Percentiles rank a stretch among this genome's conserved stretches.
These are phyloP conservation scores for Apostichopus parvimensis DNA, from an alignment of 35 echinoderm and acorn worm genomes.

Conservation along the genomic window DNA sequence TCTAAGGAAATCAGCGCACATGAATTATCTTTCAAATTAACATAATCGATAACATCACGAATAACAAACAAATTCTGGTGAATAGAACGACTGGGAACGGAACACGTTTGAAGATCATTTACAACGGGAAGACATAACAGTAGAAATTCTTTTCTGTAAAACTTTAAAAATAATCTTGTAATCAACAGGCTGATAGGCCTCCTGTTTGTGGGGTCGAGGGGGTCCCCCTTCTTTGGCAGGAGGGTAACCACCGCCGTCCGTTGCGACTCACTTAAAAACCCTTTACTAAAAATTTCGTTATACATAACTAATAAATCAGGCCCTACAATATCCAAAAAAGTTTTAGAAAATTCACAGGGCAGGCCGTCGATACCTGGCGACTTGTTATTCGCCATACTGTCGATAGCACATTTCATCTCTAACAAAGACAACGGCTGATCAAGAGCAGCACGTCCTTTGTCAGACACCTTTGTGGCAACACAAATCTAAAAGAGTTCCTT, in stretches of 20 bases:
- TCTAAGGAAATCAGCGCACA: slow-evolving; percentile 50
- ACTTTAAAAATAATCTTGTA: slow-evolving; percentile 39
- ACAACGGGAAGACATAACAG: neutral
- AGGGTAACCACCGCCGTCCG: neutral
- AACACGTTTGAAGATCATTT: slow-evolving; percentile 50
- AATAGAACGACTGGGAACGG: slow-evolving; percentile 9
- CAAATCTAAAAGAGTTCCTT: slow-evolving; percentile 37
- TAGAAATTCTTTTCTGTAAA: neutral
- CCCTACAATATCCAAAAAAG: slow-evolving; percentile 9
- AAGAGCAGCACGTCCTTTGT: neutral
- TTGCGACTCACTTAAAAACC: neutral
- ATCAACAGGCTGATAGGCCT: slow-evolving; percentile 14
- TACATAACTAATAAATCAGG: slow-evolving; percentile 7
- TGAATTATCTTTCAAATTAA: neutral
- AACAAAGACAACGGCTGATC: slow-evolving; percentile 9
- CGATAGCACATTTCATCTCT: slow-evolving; percentile 45
- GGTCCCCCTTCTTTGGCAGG: neutral
- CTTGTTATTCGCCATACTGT: slow-evolving; percentile 37
- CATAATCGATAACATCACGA: slow-evolving; percentile 31
- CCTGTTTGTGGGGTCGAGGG: neutral
- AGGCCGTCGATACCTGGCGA: slow-evolving; percentile 64
- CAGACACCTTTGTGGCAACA: neutral
- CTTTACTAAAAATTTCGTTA: neutral
- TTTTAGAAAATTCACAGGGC: neutral
- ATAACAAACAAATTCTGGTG: slow-evolving; percentile 17